Base-by-base conservation (phyloP, 2,888 invertebrate genomes). In the Oscheius sp. region DNA sequence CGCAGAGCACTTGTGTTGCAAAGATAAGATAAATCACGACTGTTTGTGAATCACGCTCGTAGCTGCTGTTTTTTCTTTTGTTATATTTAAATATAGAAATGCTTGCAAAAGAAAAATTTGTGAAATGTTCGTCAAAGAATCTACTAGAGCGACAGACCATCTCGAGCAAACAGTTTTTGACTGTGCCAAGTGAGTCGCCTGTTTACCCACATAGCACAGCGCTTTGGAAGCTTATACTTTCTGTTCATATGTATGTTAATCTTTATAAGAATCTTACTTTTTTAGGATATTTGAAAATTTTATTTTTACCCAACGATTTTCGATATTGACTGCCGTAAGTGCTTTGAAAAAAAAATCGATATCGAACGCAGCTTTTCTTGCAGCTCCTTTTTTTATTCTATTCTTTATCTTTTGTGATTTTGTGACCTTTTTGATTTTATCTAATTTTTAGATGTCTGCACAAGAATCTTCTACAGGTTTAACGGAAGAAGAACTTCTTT, bases 101-200 rank as follows among this genome's bases (percentile, higher is more conserved):
- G 6, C 22, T 20, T 47, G 20, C 3, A 47, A 20, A 47, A 47
- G 49, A 47, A 47, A 14, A 47, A 47, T 20, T 14, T 20, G 41
- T 17, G 12, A 41, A 36, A 41, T 41, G 14, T 3, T 41, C 5
- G n/a, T 41, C 41, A 41, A 41, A 41, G 20, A 41, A 12, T 2
- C 41, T 8, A 8, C 14, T 17, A 44, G 45, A 47, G 47, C 20
- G 14, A 20, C 12, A 6, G 24, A 38, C 59, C 59, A 59, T 59
- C 59, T 44, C 44, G 59, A 59, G 59, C 59, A 59, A 59, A 59
- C 30, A 59, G 44, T 30, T 38, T 59, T 41, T 17, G n/a, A 17
- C 33, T 32, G 54, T 44, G 59, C 44, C 44, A 59, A 59, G 59
- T 44, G 41, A 33, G 56, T 36, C 20, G 59, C 28, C 59, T 59